These are phyloP conservation scores for Megaceryle torquata DNA, from an alignment of 2,113 vertebrate species.

Conservation along the genomic window DNA sequence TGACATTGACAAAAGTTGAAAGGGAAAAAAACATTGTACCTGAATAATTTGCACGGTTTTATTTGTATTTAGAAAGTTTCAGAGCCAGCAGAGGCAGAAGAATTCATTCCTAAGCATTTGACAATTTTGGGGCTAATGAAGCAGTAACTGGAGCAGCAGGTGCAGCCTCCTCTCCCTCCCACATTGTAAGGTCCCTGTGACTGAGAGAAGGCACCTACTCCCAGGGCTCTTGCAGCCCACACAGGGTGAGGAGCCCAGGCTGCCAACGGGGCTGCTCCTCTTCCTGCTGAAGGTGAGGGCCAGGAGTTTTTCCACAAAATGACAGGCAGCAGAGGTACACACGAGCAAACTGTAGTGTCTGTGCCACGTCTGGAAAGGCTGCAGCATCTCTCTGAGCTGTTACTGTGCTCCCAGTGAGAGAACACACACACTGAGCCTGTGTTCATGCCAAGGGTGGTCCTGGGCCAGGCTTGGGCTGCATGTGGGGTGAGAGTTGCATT, in stretches of 20 bases:
- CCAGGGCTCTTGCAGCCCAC: rapidly evolving
- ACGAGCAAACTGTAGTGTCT: rapidly evolving
- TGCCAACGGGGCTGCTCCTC: rapidly evolving
- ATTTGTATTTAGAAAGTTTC: not conserved
- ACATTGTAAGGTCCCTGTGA: not conserved
- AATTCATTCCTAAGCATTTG: not conserved
- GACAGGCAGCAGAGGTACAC: rapidly evolving
- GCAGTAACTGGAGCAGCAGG: not conserved
- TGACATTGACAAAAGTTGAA: not conserved
- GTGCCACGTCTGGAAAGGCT: not conserved
- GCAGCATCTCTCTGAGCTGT: not conserved
- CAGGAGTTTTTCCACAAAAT: rapidly evolving
- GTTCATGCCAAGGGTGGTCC: not conserved
- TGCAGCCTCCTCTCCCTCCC: not conserved
- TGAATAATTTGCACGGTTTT: not conserved
- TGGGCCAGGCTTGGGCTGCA: rapidly evolving
- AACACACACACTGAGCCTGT: not conserved
- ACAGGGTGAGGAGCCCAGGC: rapidly evolving
- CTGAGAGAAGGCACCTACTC: rapidly evolving
- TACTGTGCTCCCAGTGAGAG: not conserved
- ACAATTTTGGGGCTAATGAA: not conserved
- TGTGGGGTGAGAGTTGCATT: not conserved
- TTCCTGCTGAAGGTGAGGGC: rapidly evolving
- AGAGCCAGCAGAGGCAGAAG: not conserved
- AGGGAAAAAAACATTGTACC: not conserved